These are phyloP conservation scores for Gymnogyps californianus DNA, from an alignment of 2,113 vertebrate species.

Conservation along the genomic window DNA sequence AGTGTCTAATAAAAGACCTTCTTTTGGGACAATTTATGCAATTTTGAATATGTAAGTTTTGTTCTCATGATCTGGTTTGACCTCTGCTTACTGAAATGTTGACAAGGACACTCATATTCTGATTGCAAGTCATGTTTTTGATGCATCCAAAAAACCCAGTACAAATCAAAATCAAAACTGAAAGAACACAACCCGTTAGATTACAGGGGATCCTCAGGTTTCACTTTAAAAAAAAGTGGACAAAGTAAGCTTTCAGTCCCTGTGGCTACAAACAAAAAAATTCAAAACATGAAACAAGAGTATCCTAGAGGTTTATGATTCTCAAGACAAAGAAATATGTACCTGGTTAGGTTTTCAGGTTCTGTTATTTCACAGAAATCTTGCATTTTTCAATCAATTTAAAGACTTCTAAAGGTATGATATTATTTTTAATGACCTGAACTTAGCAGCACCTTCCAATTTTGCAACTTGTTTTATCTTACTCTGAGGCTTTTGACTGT, in stretches of 20 bases:
- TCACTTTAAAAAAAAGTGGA: background rate
- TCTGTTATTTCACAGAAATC: background rate
- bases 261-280: background rate
- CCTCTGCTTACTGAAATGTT: background rate
- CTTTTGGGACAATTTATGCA: constrained; percentile 17
- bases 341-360: background rate
- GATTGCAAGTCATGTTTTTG: background rate
- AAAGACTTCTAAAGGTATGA: background rate
- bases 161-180: background rate
- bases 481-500: background rate
- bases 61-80: background rate
- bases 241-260: background rate
- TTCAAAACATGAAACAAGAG: background rate
- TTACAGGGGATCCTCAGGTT: background rate
- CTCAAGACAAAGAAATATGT: background rate
- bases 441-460: background rate
- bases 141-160: background rate
- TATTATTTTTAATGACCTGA: background rate
- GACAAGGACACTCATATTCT: background rate
- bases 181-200: background rate
- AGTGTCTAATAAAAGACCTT: background rate
- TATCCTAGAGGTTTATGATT: background rate
- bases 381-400: background rate
- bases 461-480: background rate
- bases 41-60: constrained; percentile 32